Evolutionary conservation across 2,113 vertebrate genomes (phyloP).

Genomic region (Dinomys branickii): DNA sequence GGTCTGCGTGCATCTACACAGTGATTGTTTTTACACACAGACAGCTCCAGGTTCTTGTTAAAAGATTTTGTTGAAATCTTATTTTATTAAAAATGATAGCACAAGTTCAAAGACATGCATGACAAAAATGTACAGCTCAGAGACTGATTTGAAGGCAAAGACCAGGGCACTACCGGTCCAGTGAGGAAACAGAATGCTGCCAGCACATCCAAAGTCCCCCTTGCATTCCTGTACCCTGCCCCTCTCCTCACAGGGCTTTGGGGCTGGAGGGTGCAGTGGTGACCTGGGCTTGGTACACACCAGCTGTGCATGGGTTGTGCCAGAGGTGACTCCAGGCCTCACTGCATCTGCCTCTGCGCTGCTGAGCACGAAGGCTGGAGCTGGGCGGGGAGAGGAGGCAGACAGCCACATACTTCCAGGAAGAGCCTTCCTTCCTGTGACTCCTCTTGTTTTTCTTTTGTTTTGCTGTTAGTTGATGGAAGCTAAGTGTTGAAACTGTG

Average conservation of each 20-base stretch:
- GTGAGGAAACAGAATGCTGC: not conserved
- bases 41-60: not conserved
- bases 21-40: not conserved
- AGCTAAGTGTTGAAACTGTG: conserved; percentile 74
- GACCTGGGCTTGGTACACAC: fast-evolving
- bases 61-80: not conserved
- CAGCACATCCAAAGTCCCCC: not conserved
- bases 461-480: conserved; percentile 76
- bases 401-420: not conserved
- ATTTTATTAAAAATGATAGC: not conserved
- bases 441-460: not conserved
- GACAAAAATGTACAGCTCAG: not conserved
- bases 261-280: not conserved
- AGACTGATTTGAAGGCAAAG: not conserved
- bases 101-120: not conserved
- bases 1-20: fast-evolving
- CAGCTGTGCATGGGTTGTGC: not conserved
- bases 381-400: conserved; percentile 68
- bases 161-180: not conserved
- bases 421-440: not conserved
- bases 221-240: fast-evolving
- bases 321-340: not conserved
- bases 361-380: conserved; percentile 15
- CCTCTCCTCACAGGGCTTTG: not conserved
- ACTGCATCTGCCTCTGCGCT: not conserved